Evolutionary conservation across 2,113 vertebrate species (phyloP), one percentile per base, ranked within the genome.

Genomic region (Syngnathus floridae): DNA sequence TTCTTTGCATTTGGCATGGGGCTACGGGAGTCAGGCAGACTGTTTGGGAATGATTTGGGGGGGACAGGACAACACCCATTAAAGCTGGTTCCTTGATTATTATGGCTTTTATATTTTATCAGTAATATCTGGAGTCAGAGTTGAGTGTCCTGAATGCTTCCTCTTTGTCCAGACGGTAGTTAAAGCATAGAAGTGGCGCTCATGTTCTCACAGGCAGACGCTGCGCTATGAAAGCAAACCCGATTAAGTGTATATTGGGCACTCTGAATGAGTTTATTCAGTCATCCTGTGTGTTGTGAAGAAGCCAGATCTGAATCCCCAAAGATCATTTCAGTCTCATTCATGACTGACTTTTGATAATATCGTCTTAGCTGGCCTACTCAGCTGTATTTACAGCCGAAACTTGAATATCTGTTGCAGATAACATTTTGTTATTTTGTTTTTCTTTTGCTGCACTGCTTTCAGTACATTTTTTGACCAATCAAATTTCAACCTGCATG

Each of bases 101-200:
- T 37, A 19, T 71, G 74, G 65, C 68, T 81, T 69, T 78, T 68
- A 82, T 86, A 79, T 85, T 83, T 77, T 68, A 86, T 87, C 87
- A 84, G 74, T 38, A 31, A 55, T 79, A 77, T 86, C 75, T 84
- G 55, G 65, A 52, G 46, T 69, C 58, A 45, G 63, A 70, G 40
- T 66, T 69, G 73, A 51, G 62, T 65, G 70, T 78, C 77, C 56
- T 81, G 76, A 80, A 74, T 66, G 70, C 78, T 82, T 84, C 82
- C 71, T 54, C 82, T 78, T 76, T 66, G 62, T 41, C 38, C 65
- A 62, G 52, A 76, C 68, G 60, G 65, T 65, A 65, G 63, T 80
- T 74, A 37, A 70, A 66, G 66, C 41, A 14, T 60, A 76, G 69
- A 76, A 70, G 72, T 60, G 65, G 65, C 73, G 71, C 72, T 67